Percentiles rank a stretch among this genome's conserved stretches.
Conservation (phyloP, 1,140 invertebrate genomes). For the Hycleus phaleratus region DNA sequence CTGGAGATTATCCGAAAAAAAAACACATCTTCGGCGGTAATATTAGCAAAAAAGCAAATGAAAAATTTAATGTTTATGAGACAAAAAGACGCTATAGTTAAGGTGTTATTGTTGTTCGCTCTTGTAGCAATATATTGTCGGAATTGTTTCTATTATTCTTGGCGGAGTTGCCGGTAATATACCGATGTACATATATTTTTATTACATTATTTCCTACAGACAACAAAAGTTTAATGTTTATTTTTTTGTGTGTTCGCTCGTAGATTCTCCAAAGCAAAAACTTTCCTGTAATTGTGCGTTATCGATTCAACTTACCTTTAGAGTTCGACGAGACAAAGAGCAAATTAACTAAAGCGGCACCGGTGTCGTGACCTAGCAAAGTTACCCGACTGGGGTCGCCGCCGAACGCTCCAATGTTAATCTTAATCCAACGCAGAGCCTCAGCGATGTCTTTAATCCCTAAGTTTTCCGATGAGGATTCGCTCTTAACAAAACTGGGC, state of each 20-base stretch:
- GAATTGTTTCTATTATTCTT: too few species aligned
- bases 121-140: too few species aligned
- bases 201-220: too few species aligned
- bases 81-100: too few species aligned
- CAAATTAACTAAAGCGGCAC: conserved; percentile 78
- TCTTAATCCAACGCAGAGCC: conserved; percentile 65
- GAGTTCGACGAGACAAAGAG: conserved; percentile 66
- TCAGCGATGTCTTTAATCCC: conserved; percentile 68
- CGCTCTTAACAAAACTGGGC: conserved; percentile 43
- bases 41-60: too few species aligned
- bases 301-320: conserved; percentile 46
- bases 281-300: not conserved
- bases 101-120: too few species aligned
- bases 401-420: conserved; percentile 72
- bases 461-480: conserved; percentile 53
- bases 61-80: too few species aligned
- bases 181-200: too few species aligned
- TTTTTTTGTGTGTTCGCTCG: too few species aligned
- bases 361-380: conserved; percentile 78
- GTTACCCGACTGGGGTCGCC: conserved; percentile 75
- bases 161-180: too few species aligned
- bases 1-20: not conserved
- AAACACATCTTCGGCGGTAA: not conserved
- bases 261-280: too few species aligned
- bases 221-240: too few species aligned